phyloP scores from a whole-genome alignment of 2,113 vertebrate genomes.

The Thermophis baileyi region DNA sequence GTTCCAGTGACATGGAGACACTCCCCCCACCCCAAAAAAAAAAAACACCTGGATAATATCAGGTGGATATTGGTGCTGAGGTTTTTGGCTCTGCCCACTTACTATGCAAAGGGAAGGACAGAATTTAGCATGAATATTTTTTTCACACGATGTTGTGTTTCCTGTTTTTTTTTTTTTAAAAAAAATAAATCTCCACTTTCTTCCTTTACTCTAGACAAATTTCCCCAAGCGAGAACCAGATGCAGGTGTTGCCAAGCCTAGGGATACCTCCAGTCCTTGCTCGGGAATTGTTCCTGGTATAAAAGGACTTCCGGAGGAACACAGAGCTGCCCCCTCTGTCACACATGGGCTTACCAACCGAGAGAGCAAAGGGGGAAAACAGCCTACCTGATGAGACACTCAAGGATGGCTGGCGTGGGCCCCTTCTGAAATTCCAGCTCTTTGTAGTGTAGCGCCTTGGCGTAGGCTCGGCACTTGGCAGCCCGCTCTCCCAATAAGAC shows the following conservation, averaged over 20 bases:
- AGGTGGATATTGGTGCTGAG: background rate
- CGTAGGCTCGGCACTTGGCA: slow-evolving; percentile 94
- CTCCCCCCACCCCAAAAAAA: background rate
- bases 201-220: background rate
- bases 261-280: background rate
- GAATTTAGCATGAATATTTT: background rate
- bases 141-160: background rate
- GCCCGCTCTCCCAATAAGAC: slow-evolving; percentile 94
- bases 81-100: background rate
- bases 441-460: slow-evolving; percentile 98
- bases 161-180: background rate
- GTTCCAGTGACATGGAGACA: background rate
- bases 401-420: slow-evolving; percentile 88
- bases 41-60: background rate
- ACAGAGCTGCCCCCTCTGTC: fast-evolving
- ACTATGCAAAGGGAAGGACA: background rate
- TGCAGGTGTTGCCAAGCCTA: background rate
- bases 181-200: background rate
- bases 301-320: background rate
- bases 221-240: background rate
- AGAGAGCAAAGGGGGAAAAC: background rate
- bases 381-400: slow-evolving; percentile 96
- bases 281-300: background rate
- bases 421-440: slow-evolving; percentile 99
- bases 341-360: background rate